phyloP scores from a whole-genome alignment of 2,797 vertebrate genomes.

The Malacoraja senta region DNA sequence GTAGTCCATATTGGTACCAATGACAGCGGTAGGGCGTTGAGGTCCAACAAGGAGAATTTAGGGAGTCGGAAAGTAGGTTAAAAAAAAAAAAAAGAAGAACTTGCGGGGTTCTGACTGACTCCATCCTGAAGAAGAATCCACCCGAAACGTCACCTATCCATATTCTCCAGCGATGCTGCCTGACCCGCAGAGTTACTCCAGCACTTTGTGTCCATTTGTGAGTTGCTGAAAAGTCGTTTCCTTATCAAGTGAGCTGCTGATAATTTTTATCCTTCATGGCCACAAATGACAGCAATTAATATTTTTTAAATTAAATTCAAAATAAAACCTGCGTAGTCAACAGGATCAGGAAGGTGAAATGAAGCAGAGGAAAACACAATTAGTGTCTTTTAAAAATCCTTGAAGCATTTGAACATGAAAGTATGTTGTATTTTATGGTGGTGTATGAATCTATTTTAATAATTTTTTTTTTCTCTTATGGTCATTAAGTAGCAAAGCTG shows the following conservation, averaged over 20 bases:
- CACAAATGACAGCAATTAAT: neutral
- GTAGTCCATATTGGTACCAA: too few species aligned
- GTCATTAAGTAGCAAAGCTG: slow-evolving; percentile 73
- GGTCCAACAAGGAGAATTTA: too few species aligned
- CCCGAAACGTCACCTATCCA: too few species aligned
- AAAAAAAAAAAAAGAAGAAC: too few species aligned
- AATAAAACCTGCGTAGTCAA: neutral
- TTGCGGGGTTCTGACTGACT: too few species aligned
- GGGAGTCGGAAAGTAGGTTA: too few species aligned
- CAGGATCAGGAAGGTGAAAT: neutral
- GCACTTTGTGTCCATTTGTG: neutral
- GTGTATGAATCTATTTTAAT: neutral
- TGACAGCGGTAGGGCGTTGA: too few species aligned
- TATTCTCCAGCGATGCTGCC: too few species aligned
- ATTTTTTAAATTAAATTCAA: neutral
- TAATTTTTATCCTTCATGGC: neutral
- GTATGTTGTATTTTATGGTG: neutral
- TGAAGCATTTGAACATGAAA: neutral
- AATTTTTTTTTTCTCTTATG: slow-evolving; percentile 32
- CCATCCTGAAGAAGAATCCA: too few species aligned
- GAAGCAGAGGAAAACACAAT: neutral
- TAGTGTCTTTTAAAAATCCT: neutral
- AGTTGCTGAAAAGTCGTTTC: neutral
- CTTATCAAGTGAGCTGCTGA: neutral
- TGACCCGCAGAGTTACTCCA: neutral